Percentiles rank a stretch among this genome's conserved stretches.
These are phyloP conservation scores for Tortricodes alternella DNA, from an alignment of 2,888 invertebrate genomes.

Conservation along the genomic window DNA sequence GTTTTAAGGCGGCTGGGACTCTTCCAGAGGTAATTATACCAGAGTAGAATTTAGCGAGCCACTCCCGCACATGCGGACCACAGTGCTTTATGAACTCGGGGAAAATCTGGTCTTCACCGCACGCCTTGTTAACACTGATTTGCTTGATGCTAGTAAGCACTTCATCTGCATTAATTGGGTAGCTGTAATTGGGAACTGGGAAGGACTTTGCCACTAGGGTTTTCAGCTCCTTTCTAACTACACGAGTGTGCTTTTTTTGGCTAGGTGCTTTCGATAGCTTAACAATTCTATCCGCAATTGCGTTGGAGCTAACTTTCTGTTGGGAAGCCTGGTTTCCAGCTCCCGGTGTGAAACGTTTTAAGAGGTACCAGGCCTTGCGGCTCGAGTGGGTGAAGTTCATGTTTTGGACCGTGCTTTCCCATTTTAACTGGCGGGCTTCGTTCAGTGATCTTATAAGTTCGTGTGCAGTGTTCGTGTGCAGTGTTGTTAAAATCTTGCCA, in stretches of 20 bases:
- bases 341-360: background rate
- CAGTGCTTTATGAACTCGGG: background rate
- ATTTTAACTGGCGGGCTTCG: background rate
- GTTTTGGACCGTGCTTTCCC: background rate
- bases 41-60: background rate
- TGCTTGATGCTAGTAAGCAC: background rate
- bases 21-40: background rate
- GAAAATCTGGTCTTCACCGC: background rate
- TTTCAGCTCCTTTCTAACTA: background rate
- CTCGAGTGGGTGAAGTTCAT: constrained; percentile 6
- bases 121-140: background rate
- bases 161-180: background rate
- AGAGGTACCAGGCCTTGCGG: constrained; percentile 1
- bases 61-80: background rate
- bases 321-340: too few species aligned
- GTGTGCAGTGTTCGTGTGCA: background rate
- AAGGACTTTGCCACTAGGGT: background rate
- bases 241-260: background rate
- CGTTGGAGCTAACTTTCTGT: background rate
- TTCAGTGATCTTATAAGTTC: background rate
- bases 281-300: background rate
- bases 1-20: background rate
- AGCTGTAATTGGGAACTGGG: background rate
- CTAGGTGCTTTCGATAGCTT: background rate
- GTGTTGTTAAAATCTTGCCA: background rate